phyloP scores from a whole-genome alignment of 2,113 vertebrate genomes.

The Scolopax mira region DNA sequence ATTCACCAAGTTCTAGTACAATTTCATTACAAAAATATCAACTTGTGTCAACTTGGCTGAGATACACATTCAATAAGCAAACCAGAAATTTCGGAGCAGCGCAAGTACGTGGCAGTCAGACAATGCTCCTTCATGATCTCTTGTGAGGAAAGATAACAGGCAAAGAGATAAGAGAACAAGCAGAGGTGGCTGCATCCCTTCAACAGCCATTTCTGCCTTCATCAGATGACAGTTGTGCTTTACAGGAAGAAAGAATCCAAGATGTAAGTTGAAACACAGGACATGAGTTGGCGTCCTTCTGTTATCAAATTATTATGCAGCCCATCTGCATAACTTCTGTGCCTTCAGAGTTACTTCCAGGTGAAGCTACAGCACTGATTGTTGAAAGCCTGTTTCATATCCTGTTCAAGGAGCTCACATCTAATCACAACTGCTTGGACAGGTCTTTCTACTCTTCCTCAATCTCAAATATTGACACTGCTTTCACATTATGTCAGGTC shows the following conservation, averaged over 20 bases:
- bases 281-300: background rate
- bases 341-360: background rate
- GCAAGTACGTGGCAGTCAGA: background rate
- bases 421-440: background rate
- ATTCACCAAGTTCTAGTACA: background rate
- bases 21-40: background rate
- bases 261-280: background rate
- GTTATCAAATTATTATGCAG: background rate
- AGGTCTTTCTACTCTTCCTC: background rate
- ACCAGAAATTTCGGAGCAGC: background rate
- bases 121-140: background rate
- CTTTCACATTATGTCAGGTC: background rate
- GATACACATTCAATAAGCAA: background rate
- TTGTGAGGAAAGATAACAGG: rapidly evolving
- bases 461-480: background rate
- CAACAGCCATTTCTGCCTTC: background rate
- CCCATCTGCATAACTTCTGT: background rate
- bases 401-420: background rate
- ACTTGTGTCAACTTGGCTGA: background rate
- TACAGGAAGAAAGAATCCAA: background rate
- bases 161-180: background rate
- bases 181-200: background rate
- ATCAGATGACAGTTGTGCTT: background rate
- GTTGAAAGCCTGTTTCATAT: background rate
- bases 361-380: background rate